These are phyloP conservation scores for Cromileptes altivelis DNA, from an alignment of 2,113 vertebrate genomes.

Conservation along the genomic window DNA sequence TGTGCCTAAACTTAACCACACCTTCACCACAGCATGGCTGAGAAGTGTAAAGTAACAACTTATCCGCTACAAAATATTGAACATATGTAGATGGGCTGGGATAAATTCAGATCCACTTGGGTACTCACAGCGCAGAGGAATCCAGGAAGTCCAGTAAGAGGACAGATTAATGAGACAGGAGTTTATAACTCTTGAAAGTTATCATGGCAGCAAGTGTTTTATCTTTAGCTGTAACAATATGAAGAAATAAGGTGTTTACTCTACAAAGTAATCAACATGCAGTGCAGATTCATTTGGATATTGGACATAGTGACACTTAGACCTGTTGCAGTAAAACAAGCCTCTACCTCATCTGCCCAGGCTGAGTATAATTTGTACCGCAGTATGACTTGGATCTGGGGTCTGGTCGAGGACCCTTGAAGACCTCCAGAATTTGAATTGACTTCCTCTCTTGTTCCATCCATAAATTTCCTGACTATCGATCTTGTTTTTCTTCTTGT, in stretches of 20 bases:
- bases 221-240: neutral
- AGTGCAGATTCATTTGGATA: too few relatives aligned
- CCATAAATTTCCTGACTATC: constrained; percentile 10
- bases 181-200: too few relatives aligned
- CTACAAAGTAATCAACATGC: neutral
- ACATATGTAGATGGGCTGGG: too few relatives aligned
- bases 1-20: too few relatives aligned
- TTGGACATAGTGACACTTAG: too few relatives aligned
- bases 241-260: neutral
- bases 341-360: neutral
- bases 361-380: neutral
- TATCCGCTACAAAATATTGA: too few relatives aligned
- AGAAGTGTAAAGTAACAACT: too few relatives aligned
- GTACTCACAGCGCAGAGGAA: too few relatives aligned
- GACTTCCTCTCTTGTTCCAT: constrained; percentile 10
- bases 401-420: neutral
- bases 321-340: constrained; percentile 1
- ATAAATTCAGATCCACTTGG: too few relatives aligned
- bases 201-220: neutral
- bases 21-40: too few relatives aligned
- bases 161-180: neutral
- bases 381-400: neutral
- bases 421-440: neutral
- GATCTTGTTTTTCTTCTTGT: constrained; percentile 25
- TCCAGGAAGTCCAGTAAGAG: neutral